Percentiles rank a stretch among this genome's conserved stretches.
Conservation (phyloP, 2,888 invertebrate species). For the Hypolimnas misippus region DNA sequence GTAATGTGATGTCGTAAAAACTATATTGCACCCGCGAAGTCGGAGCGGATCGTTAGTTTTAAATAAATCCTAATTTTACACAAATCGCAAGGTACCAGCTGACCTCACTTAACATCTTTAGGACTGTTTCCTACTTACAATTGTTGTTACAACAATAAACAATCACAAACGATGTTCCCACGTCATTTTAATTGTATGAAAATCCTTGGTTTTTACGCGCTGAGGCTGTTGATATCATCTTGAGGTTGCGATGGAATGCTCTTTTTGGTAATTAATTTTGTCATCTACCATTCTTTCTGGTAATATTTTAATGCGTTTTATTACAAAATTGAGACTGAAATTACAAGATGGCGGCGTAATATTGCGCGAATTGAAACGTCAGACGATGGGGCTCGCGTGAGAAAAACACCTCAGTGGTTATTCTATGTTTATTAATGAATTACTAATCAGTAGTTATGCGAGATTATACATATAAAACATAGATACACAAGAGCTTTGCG, state of each 20-base stretch:
- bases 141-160: conserved; percentile 69
- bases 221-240: conserved; percentile 67
- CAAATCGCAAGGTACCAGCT: conserved; percentile 31
- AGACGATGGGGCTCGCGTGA: conserved; percentile 11
- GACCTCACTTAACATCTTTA: conserved; percentile 43
- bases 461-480: conserved; percentile 8
- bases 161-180: conserved; percentile 68
- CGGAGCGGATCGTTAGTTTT: too few relatives aligned
- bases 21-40: too few relatives aligned
- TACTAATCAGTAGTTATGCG: conserved; percentile 8
- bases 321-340: conserved; percentile 10
- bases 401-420: conserved; percentile 18
- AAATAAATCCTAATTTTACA: conserved; percentile 6
- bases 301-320: conserved; percentile 13
- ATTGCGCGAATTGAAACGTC: conserved; percentile 21
- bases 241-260: conserved; percentile 63
- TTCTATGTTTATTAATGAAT: conserved; percentile 20
- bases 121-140: conserved; percentile 60
- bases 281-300: conserved; percentile 23
- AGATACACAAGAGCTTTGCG: conserved; percentile 7
- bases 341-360: not conserved
- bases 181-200: conserved; percentile 66
- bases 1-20: too few relatives aligned
- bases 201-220: conserved; percentile 73
- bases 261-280: conserved; percentile 43